Evolutionary conservation across 1,140 invertebrate species (phyloP), one percentile per base, ranked within the genome.

Genomic region (Ericerus pela): DNA sequence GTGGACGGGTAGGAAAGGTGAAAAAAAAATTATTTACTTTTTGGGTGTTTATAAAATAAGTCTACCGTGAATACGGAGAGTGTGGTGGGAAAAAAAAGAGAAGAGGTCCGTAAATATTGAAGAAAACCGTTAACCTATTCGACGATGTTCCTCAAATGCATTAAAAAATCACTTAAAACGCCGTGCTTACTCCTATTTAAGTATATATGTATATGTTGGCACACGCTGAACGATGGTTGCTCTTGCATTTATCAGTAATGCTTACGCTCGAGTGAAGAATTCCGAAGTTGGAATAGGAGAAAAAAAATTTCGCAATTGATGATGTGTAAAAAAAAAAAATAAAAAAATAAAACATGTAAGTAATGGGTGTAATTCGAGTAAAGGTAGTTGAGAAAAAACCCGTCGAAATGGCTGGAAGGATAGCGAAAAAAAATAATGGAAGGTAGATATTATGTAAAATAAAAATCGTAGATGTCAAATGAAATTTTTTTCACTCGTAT

Each of bases 321-420:
- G 41, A 47, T 47, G 36, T 24, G 41, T 24, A 22, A 47, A 16
- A 47, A 24, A 47, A 16, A 47, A 41, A 41, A 66, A 31, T 65
- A 62, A 55, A n/a, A 33, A 33, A 33, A 33, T 8, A n/a, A n/a
- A 33, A n/a, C 8, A 33, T 33, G 8, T 33, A 33, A 33, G n/a
- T n/a, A n/a, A n/a, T n/a, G n/a, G n/a, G n/a, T n/a, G n/a, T n/a
- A n/a, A n/a, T n/a, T n/a, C n/a, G n/a, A n/a, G n/a, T n/a, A n/a
- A n/a, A n/a, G n/a, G n/a, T n/a, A n/a, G n/a, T n/a, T n/a, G n/a
- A n/a, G n/a, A n/a, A n/a, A n/a, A n/a, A n/a, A n/a, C n/a, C n/a
- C n/a, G n/a, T n/a, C n/a, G n/a, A n/a, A n/a, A n/a, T n/a, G n/a
- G n/a, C n/a, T n/a, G n/a, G n/a, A n/a, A n/a, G n/a, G n/a, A n/a